Percentiles rank a stretch among this genome's conserved stretches.
phyloP scores from a whole-genome alignment of 1,140 invertebrate species.

The Lepidotrigona ventralis region DNA sequence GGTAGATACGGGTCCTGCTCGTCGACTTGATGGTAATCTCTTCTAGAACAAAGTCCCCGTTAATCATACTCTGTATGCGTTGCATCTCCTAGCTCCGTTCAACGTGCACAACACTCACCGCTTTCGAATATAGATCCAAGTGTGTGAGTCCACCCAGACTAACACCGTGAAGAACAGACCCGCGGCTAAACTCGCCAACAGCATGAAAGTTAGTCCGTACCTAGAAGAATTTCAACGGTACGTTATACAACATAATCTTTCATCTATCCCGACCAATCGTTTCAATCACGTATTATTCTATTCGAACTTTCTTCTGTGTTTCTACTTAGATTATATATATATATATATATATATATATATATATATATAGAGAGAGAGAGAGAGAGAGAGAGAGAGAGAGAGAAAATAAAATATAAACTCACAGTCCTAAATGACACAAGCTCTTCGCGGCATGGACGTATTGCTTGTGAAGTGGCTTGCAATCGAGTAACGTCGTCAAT shows the following conservation, averaged over 20 bases:
- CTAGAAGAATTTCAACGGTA: slow-evolving; percentile 64
- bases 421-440: slow-evolving; percentile 89
- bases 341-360: too few species aligned
- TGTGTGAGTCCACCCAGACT: slow-evolving; percentile 96
- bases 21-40: slow-evolving; percentile 86
- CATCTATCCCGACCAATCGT: too few species aligned
- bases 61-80: slow-evolving; percentile 11
- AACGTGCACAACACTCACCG: slow-evolving; percentile 82
- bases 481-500: slow-evolving; percentile 88
- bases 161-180: slow-evolving; percentile 94
- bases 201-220: slow-evolving; percentile 89
- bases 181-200: slow-evolving; percentile 90
- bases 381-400: too few species aligned
- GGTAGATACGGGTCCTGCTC: slow-evolving; percentile 87
- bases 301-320: too few species aligned
- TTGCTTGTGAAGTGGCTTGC: slow-evolving; percentile 88
- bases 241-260: neutral
- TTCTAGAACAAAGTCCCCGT: slow-evolving; percentile 80
- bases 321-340: too few species aligned
- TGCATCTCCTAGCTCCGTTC: neutral
- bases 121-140: slow-evolving; percentile 97
- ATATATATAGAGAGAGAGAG: too few species aligned
- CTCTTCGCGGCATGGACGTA: slow-evolving; percentile 88
- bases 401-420: slow-evolving; percentile 71
- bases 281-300: too few species aligned